Base-by-base conservation (phyloP, 2,113 vertebrate species). In the Lynx canadensis region DNA sequence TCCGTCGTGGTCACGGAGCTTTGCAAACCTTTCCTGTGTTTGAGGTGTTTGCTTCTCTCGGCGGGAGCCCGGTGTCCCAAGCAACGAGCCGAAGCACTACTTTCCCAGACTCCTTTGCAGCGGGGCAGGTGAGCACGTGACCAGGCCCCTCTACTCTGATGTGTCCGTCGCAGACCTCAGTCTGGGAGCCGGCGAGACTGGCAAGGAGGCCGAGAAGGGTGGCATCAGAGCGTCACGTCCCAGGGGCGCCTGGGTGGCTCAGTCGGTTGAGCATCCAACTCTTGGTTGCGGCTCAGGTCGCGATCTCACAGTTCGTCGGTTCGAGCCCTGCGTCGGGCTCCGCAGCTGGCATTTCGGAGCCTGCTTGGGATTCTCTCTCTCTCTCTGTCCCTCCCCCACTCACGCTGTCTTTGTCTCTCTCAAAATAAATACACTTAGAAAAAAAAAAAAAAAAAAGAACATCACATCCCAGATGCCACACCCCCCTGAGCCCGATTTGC, bases 391-490 rank as follows among this genome's bases (percentile, higher is more conserved):
- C 57, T 60, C 57, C 21, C 57, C 57, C 23, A 21, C 57, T 60
- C 21, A 1, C 21, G 3, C 57, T 60, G 57, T 23, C 57, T 60
- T 21, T 19, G 57, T 60, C 19, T 23, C 57, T 60, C 57, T 60
- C 21, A 60, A 60, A 3, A 60, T 60, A 60, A 23, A 60, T 60
- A 23, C 21, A 60, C 57, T 60, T 60, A 60, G 41, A 1, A 8
- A 45, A 45, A 60, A 60, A 60, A 21, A 21, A 19, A 8, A 60
- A 60, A 60, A 60, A 19, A 57, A 16, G 57, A 60, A 60, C 57
- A 60, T 60, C 12, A 0, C 23, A 1, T 3, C 38, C 9, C 21
- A 3, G 1, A 6, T 0, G 19, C 23, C 23, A 14, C 23, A 1
- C 29, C n/a, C 33, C 45, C 57, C n/a, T 19, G 9, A 50, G 38